Evolutionary conservation across 2,797 vertebrate genomes (phyloP), one percentile per base, ranked within the genome.

Genomic region (Arctocebus calabarensis): DNA sequence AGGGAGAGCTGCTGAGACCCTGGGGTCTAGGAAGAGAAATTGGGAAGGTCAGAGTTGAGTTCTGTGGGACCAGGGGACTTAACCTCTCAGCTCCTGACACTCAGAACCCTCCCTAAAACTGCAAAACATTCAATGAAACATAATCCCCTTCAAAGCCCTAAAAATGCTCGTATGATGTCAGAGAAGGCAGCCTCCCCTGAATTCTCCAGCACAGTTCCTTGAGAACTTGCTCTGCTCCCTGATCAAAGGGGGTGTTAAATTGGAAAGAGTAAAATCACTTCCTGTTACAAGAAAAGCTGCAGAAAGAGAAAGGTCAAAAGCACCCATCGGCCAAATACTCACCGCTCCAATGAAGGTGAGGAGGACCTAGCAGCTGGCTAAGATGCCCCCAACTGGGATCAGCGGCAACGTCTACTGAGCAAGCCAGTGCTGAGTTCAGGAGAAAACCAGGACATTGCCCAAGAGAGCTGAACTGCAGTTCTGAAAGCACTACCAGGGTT

Each of bases 241-340:
- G 22, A 19, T 77, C 52, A 92, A 85, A 17, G 8, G 7, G 85
- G 87, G 19, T 8, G 20, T 59, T 83, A 62, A n/a, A 75, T 29
- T 82, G 74, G 34, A 87, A 81, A 78, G 32, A 66, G 32, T 22
- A 90, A 95, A 91, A 88, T 74, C 32, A 88, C 8, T 57, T 77
- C 34, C 6, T 20, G 1, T 62, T 29, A 17, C 73, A 84, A 82
- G 55, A 48, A 27, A 95, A 75, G 3, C 40, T 45, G 29, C 29
- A 52, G 27, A 84, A 74, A 91, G n/a, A 83, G 22, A 91, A 77
- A 59, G 43, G 4, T 40, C 29, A 79, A 71, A 74, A 94, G 68
- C 10, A 34, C 23, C 1, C 25, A n/a, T 4, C 87, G 81, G 5
- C 25, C 71, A 0, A 59, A 37, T 12, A 32, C 12, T 45, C 77